A percentile compares a stretch with the other conserved stretches of the same genome.
Evolutionary conservation across 1,140 invertebrate species (phyloP).

Genomic region (Archegozetes longisetosus): DNA sequence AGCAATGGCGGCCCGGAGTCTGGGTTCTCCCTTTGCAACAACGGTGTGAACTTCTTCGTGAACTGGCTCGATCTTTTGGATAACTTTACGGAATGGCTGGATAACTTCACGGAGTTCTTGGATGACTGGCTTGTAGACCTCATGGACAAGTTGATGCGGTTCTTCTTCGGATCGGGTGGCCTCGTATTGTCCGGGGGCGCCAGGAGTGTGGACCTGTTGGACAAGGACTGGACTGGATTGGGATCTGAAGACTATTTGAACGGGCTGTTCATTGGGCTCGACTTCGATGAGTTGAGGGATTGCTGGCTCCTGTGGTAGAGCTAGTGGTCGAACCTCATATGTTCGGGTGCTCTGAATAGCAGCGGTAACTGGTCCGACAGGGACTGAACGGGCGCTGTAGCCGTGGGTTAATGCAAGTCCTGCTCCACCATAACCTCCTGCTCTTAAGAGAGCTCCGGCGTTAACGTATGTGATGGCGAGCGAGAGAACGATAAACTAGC

Average conservation of each 20-base stretch:
- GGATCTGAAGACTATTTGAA: constrained; percentile 9
- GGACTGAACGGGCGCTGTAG: too few species aligned
- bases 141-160: constrained; percentile 2
- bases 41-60: too few species aligned
- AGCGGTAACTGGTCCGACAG: too few species aligned
- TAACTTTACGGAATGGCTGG: constrained; percentile 2
- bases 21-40: too few species aligned
- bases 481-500: too few species aligned
- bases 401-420: too few species aligned
- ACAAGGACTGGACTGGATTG: background rate
- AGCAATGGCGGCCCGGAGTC: too few species aligned
- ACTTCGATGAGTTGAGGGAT: constrained; percentile 10
- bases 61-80: constrained; percentile 1
- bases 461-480: too few species aligned
- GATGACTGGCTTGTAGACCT: background rate
- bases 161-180: background rate
- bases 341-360: constrained; percentile 13
- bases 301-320: background rate
- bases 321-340: constrained; percentile 3
- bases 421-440: too few species aligned
- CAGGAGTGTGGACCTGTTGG: too few species aligned
- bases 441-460: too few species aligned
- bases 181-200: too few species aligned
- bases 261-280: background rate
- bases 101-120: constrained; percentile 2